Evolutionary conservation across 2,797 vertebrate genomes (phyloP).

Genomic region (Morus bassanus): DNA sequence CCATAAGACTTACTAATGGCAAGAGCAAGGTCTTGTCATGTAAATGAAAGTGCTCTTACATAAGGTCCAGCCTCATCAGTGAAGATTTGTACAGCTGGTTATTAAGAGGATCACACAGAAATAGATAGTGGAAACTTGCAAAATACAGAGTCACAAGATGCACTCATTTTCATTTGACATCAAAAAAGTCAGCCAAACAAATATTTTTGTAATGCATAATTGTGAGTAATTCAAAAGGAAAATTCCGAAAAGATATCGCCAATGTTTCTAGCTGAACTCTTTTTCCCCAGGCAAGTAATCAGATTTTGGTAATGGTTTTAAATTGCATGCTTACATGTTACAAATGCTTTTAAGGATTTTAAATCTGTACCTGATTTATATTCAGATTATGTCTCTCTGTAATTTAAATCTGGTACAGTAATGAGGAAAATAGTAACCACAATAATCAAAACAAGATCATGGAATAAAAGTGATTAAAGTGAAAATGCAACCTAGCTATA

Average conservation of each 20-base stretch:
- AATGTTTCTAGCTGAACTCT: background rate
- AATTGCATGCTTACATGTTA: conserved; percentile 26
- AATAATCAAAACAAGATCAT: conserved; percentile 65
- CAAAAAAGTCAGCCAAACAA: background rate
- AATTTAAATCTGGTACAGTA: conserved; percentile 53
- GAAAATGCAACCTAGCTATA: conserved; percentile 37
- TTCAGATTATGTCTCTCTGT: conserved; percentile 51
- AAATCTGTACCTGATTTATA: conserved; percentile 51
- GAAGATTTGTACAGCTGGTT: background rate
- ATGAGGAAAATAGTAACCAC: conserved; percentile 61
- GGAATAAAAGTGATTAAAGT: conserved; percentile 61
- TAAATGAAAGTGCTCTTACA: background rate
- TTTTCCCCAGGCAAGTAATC: conserved; percentile 53
- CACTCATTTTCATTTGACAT: background rate
- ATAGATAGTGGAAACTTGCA: background rate
- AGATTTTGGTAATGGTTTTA: conserved; percentile 58
- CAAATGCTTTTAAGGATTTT: conserved; percentile 51
- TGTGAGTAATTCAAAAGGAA: background rate
- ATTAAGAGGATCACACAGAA: background rate
- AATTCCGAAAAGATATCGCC: background rate
- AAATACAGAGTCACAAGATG: background rate
- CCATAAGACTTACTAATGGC: background rate
- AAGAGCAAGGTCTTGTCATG: background rate
- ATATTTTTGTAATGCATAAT: background rate
- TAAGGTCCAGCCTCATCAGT: background rate